A percentile compares a stretch with the other conserved stretches of the same genome.
Conservation (phyloP, 2,888 invertebrate species). For the Nomada lathburiana region DNA sequence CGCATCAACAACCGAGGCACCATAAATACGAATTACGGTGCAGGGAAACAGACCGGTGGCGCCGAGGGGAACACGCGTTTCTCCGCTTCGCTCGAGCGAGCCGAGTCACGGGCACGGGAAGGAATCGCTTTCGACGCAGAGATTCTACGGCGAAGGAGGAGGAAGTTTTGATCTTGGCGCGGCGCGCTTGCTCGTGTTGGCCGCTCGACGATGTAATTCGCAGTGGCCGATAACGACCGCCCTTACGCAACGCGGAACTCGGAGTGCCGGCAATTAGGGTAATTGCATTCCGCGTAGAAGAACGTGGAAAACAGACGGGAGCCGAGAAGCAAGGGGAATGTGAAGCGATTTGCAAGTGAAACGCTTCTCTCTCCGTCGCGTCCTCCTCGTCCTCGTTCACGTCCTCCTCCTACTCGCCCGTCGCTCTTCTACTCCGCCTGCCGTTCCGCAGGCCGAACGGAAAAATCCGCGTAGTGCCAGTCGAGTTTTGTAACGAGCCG, state of each 20-base stretch:
- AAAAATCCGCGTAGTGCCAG: conserved; percentile 24
- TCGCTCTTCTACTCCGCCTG: not conserved
- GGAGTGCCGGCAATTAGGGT: conserved; percentile 75
- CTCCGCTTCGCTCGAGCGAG: not conserved
- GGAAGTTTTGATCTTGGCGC: conserved; percentile 18
- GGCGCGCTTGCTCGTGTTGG: conserved; percentile 2
- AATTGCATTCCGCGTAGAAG: conserved; percentile 75
- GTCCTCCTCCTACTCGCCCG: not conserved
- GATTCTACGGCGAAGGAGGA: conserved; percentile 8
- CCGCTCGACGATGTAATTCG: conserved; percentile 74
- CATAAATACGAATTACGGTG: conserved; percentile 16
- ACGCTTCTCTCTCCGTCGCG: conserved; percentile 1
- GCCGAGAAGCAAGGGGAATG: conserved; percentile 33
- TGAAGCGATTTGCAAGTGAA: conserved; percentile 71
- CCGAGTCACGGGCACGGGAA: not conserved
- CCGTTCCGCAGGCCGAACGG: not conserved
- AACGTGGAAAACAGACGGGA: conserved; percentile 59
- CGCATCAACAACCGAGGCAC: not conserved
- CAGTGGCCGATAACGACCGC: conserved; percentile 77
- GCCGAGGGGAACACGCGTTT: not conserved
- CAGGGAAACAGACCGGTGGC: not conserved
- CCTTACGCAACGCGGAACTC: conserved; percentile 76
- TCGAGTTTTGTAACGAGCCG: conserved; percentile 54
- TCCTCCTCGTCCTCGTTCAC: too few species aligned
- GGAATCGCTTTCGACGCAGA: not conserved